These are phyloP conservation scores for Therioaphis trifolii DNA, from an alignment of 2,888 invertebrate genomes.

Conservation along the genomic window DNA sequence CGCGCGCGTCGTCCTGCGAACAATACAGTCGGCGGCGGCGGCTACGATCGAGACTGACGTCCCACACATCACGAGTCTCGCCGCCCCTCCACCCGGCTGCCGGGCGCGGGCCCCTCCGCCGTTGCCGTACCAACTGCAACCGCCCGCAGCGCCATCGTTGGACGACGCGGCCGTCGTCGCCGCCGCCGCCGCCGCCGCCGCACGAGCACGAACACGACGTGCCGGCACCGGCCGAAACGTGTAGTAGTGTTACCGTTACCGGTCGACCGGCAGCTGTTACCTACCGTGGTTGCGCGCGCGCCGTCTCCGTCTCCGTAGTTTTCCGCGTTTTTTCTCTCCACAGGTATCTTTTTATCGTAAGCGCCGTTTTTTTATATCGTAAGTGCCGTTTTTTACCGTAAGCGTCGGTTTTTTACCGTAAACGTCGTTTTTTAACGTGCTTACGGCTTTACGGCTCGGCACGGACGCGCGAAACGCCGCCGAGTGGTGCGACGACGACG, in stretches of 20 bases:
- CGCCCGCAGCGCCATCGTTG: slow-evolving; percentile 33
- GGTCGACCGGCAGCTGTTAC: slow-evolving; percentile 39
- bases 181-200: not conserved
- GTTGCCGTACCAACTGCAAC: not conserved
- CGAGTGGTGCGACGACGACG: too few species aligned
- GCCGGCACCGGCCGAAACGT: slow-evolving; percentile 33
- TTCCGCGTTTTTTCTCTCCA: not conserved
- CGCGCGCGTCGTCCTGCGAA: too few species aligned
- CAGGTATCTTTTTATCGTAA: not conserved
- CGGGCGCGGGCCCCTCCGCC: not conserved
- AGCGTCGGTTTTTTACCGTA: too few species aligned
- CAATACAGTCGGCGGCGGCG: too few species aligned
- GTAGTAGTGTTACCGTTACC: slow-evolving; percentile 50
- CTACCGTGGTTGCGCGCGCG: not conserved
- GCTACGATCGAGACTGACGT: not conserved
- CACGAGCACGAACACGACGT: not conserved
- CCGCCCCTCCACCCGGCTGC: not conserved
- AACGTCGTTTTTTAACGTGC: too few species aligned
- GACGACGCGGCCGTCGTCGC: not conserved
- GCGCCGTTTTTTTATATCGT: not conserved
- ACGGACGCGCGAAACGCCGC: too few species aligned
- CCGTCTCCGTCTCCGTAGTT: not conserved
- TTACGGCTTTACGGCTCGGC: too few species aligned
- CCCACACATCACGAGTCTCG: not conserved
- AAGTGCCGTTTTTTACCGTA: too few species aligned